A percentile compares a stretch with the other conserved stretches of the same genome.
These are phyloP conservation scores for Triops longicaudatus DNA, from an alignment of 1,140 invertebrate species.

Conservation along the genomic window DNA sequence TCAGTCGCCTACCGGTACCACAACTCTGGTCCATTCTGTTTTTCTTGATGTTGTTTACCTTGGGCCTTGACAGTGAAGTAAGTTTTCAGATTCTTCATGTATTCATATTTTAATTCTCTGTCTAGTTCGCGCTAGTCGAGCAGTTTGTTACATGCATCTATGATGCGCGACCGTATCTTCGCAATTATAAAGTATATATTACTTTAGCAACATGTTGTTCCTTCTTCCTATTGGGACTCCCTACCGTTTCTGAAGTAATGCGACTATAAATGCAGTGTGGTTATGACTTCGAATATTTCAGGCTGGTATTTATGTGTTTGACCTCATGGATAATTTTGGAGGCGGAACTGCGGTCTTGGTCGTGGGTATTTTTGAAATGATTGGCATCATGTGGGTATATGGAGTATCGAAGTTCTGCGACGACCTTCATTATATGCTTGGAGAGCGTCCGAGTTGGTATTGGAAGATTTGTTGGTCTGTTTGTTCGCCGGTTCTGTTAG, in stretches of 20 bases:
- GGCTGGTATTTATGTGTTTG: slow-evolving; percentile 40
- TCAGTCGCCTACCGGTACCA: slow-evolving; percentile 33
- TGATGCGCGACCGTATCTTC: slow-evolving; percentile 60
- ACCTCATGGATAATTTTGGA: slow-evolving; percentile 41
- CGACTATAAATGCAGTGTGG: not conserved
- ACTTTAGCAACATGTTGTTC: slow-evolving; percentile 57
- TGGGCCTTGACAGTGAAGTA: slow-evolving; percentile 51
- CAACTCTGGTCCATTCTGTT: slow-evolving; percentile 43
- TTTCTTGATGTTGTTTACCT: slow-evolving; percentile 43
- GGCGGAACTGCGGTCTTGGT: slow-evolving; percentile 36
- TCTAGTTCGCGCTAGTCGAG: slow-evolving; percentile 66
- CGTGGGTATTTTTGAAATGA: slow-evolving; percentile 38
- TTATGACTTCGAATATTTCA: slow-evolving; percentile 24
- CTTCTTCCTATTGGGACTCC: slow-evolving; percentile 62
- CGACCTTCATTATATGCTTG: slow-evolving; percentile 43
- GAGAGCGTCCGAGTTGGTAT: slow-evolving; percentile 35
- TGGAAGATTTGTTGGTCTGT: slow-evolving; percentile 39
- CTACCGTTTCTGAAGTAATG: slow-evolving; percentile 66
- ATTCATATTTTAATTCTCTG: not conserved
- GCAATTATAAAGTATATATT: slow-evolving; percentile 62
- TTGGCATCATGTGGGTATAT: slow-evolving; percentile 43
- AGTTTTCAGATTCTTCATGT: not conserved
- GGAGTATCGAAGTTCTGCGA: slow-evolving; percentile 39
- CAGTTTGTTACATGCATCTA: slow-evolving; percentile 70
- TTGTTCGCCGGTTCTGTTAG: slow-evolving; percentile 37